These are phyloP conservation scores for Corvus hawaiiensis DNA, from an alignment of 2,113 vertebrate genomes.

Conservation along the genomic window DNA sequence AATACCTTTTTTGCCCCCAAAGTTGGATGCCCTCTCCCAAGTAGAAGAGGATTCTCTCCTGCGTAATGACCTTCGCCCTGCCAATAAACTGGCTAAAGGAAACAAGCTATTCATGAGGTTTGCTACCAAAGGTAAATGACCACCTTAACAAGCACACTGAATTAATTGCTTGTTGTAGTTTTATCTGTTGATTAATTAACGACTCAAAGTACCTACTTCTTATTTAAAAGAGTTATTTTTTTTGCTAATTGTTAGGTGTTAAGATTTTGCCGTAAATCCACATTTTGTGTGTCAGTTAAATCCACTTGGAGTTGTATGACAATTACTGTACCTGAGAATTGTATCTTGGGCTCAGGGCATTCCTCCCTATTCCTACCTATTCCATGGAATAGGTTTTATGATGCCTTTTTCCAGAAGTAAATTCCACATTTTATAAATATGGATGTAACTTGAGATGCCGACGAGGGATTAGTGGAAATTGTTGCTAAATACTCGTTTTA, in stretches of 20 bases:
- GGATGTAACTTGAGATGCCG: neutral
- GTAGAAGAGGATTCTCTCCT: conserved; percentile 88
- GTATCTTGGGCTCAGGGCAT: neutral
- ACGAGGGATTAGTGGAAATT: neutral
- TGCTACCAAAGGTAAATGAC: conserved; percentile 85
- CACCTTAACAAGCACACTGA: neutral
- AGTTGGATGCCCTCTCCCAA: conserved; percentile 82
- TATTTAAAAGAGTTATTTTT: neutral
- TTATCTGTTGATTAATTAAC: neutral
- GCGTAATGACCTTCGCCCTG: conserved; percentile 87
- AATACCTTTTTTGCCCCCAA: conserved; percentile 58
- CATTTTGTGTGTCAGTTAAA: neutral
- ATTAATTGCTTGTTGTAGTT: neutral
- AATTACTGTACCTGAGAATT: neutral
- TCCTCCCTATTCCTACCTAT: no score
- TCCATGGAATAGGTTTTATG: neutral
- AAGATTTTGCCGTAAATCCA: neutral
- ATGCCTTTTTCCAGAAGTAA: neutral
- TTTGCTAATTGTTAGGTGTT: neutral
- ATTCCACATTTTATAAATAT: neutral
- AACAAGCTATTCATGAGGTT: conserved; percentile 92
- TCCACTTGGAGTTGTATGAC: neutral
- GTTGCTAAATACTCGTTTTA: neutral
- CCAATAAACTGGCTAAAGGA: conserved; percentile 87
- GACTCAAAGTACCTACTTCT: neutral